Conservation (phyloP, 1,140 invertebrate species). For the Telenomus remus region DNA sequence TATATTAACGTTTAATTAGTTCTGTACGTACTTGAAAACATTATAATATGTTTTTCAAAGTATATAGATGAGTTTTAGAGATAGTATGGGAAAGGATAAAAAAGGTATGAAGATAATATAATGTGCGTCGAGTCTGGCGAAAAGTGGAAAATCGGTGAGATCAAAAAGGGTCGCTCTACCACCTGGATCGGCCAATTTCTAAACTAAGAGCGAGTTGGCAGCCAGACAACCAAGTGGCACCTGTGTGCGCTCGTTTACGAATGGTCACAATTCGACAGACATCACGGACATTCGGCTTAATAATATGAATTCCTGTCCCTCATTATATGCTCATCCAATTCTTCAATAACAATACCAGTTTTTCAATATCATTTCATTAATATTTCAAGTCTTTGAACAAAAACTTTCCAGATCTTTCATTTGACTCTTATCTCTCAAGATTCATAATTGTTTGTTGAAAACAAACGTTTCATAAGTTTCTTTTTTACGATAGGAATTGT, state of each 20-base stretch:
- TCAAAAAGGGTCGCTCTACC: slow-evolving; percentile 20
- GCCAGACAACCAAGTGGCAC: slow-evolving; percentile 16
- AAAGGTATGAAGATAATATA: background rate
- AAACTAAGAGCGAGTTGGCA: slow-evolving; percentile 11
- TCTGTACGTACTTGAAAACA: no score
- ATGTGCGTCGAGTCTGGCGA: background rate
- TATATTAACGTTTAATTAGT: no score
- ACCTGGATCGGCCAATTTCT: slow-evolving; percentile 42
- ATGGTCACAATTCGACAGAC: slow-evolving; percentile 7
- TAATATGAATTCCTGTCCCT: slow-evolving; percentile 2
- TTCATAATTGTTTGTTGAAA: no score
- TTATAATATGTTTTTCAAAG: no score
- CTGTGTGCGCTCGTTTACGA: slow-evolving; percentile 28
- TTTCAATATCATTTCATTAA: background rate
- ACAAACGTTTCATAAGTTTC: no score
- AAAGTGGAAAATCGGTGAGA: slow-evolving; percentile 42
- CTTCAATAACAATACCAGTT: slow-evolving; percentile 7
- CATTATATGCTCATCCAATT: slow-evolving; percentile 22
- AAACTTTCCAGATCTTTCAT: no score
- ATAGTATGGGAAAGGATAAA: no score
- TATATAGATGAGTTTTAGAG: no score
- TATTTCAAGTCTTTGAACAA: background rate
- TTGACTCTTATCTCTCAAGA: no score
- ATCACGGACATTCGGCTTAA: slow-evolving; percentile 9
- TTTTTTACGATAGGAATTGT: no score